These are phyloP conservation scores for Picus viridis DNA, from an alignment of 2,797 vertebrate species.

Conservation along the genomic window DNA sequence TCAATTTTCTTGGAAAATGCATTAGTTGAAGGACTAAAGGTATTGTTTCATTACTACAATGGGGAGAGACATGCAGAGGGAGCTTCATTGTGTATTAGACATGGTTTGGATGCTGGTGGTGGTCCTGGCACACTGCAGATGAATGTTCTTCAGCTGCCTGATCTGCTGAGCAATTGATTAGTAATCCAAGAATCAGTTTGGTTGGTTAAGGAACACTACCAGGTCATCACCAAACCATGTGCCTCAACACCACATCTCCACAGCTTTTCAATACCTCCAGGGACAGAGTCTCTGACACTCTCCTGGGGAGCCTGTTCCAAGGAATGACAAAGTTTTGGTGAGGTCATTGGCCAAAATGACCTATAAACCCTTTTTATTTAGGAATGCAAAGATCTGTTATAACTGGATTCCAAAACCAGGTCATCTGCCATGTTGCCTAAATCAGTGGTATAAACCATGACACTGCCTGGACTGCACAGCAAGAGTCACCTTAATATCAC, in stretches of 20 bases:
- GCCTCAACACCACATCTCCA: too few relatives aligned
- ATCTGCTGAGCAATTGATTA: accelerated
- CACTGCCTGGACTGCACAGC: background rate
- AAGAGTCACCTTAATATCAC: background rate
- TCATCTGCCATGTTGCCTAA: background rate
- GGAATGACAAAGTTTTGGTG: background rate
- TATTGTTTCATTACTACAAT: background rate
- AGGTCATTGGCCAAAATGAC: background rate
- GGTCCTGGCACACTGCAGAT: background rate
- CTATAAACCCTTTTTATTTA: background rate
- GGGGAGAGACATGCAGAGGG: background rate
- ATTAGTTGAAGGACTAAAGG: background rate
- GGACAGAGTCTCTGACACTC: too few relatives aligned
- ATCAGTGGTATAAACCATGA: background rate
- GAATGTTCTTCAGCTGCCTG: background rate
- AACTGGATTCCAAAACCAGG: background rate
- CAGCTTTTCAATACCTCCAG: too few relatives aligned
- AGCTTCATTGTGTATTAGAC: background rate
- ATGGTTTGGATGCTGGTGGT: background rate
- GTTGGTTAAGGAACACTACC: too few relatives aligned
- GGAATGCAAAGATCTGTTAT: background rate
- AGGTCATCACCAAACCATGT: too few relatives aligned
- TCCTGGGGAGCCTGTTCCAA: too few relatives aligned
- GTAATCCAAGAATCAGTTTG: too few relatives aligned
- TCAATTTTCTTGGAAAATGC: background rate